Evolutionary conservation across 1,140 invertebrate species (phyloP), one percentile per base, ranked within the genome.

Genomic region (Eciton burchellii): DNA sequence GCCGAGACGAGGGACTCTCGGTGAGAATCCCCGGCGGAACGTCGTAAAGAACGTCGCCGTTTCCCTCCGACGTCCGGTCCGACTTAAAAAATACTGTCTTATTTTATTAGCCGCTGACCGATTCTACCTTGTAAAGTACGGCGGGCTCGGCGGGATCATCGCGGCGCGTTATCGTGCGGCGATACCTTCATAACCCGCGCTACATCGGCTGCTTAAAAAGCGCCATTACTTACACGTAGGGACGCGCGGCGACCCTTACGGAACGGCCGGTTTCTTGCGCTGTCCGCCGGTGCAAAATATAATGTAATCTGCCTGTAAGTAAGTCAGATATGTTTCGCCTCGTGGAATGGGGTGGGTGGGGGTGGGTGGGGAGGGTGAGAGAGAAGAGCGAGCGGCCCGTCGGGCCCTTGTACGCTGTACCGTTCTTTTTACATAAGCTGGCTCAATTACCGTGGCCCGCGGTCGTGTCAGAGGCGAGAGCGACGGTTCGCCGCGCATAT

Each of bases 231-330:
- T 79, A 79, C 49, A 56, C 74, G 49, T 70, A 29, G 35, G 16
- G 49, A 68, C 52, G 29, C 41, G n/a, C 26, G 47, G n/a, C n/a
- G 47, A 68, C 16, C 3, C 63, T 77, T 19, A 43, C 62, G 29
- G 62, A 66, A 43, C 29, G 45, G 21, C 16, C 6, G 16, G 19
- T 12, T 77, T 60, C 62, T 16, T 65, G 16, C 63, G 21, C 63
- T 19, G 49, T 56, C 49, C 49, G 63, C 19, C 62, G 47, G 35
- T 45, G 49, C 74, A 57, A 79, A 79, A 70, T 79, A 79, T 79
- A 70, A 68, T 77, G 74, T 79, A 79, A 79, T 79, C 74, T 79
- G 63, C 63, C 74, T 45, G 74, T 79, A 79, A 79, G 63, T 57
- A 79, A 79, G 62, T 57, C 63, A 63, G 70, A 79, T n/a, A n/a